These are phyloP conservation scores for Drosophila asahinai DNA, from an alignment of 1,140 invertebrate species.

Conservation along the genomic window DNA sequence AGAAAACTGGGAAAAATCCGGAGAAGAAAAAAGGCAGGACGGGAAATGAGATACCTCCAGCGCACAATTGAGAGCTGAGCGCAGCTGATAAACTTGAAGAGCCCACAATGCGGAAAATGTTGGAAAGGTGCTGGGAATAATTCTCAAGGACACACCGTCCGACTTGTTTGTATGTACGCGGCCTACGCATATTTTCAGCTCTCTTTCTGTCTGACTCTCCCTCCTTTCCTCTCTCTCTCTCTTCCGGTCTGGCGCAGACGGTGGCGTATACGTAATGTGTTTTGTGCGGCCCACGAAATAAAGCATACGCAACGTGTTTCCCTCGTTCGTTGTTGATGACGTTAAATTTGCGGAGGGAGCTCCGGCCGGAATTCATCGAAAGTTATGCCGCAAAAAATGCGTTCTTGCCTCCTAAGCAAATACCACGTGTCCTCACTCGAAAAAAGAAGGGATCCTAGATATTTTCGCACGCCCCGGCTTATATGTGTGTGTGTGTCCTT, in stretches of 20 bases:
- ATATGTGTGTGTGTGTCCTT: constrained; percentile 22
- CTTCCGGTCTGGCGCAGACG: constrained; percentile 33
- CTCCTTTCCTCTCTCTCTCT: constrained; percentile 3
- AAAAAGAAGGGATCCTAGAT: constrained; percentile 32
- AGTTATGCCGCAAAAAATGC: constrained; percentile 60
- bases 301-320: constrained; percentile 68
- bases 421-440: constrained; percentile 52
- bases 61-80: constrained; percentile 33
- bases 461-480: constrained; percentile 5
- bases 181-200: constrained; percentile 63
- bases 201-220: neutral
- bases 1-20: constrained; percentile 11
- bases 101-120: constrained; percentile 49
- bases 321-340: constrained; percentile 38
- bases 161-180: constrained; percentile 34
- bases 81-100: constrained; percentile 53
- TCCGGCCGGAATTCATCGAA: constrained; percentile 50
- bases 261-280: constrained; percentile 73
- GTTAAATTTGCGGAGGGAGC: constrained; percentile 32
- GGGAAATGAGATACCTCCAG: constrained; percentile 13
- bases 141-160: constrained; percentile 69
- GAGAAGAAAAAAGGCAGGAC: neutral
- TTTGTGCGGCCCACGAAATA: constrained; percentile 49
- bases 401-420: constrained; percentile 68
- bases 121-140: constrained; percentile 37